Conservation (phyloP, 2,888 invertebrate genomes). For the Cenopis cana region DNA sequence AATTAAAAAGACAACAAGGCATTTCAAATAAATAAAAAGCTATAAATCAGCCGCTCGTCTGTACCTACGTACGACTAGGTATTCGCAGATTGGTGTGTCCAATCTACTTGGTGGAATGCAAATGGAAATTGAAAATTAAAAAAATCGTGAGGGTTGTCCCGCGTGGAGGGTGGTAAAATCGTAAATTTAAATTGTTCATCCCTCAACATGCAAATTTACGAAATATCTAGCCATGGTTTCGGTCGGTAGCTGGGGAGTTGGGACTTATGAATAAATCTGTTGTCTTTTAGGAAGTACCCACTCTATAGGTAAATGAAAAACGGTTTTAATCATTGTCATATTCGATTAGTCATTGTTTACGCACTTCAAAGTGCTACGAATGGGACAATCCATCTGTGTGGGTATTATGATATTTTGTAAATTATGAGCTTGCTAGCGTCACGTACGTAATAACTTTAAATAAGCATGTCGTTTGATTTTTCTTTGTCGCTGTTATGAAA, state of each 20-base stretch:
- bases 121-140: slow-evolving; percentile 84
- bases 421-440: slow-evolving; percentile 5
- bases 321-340: slow-evolving; percentile 17
- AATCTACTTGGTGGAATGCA: slow-evolving; percentile 67
- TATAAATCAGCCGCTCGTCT: slow-evolving; percentile 45
- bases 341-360: slow-evolving; percentile 6
- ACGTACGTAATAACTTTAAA: slow-evolving; percentile 21
- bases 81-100: slow-evolving; percentile 54
- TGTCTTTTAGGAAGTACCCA: slow-evolving; percentile 27
- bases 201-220: slow-evolving; percentile 81
- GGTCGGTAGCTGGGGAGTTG: slow-evolving; percentile 60
- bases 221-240: slow-evolving; percentile 59
- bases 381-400: slow-evolving; percentile 8
- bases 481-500: slow-evolving; percentile 57
- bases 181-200: slow-evolving; percentile 84
- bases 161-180: slow-evolving; percentile 74
- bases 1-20: slow-evolving; percentile 42
- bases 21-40: slow-evolving; percentile 42
- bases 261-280: slow-evolving; percentile 46
- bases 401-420: background rate
- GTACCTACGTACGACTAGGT: slow-evolving; percentile 47
- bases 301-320: slow-evolving; percentile 26
- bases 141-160: slow-evolving; percentile 79
- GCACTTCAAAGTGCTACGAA: slow-evolving; percentile 15
- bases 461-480: slow-evolving; percentile 51